These are phyloP conservation scores for Pachyuromys duprasi DNA, from an alignment of 2,797 vertebrate species.

Conservation along the genomic window DNA sequence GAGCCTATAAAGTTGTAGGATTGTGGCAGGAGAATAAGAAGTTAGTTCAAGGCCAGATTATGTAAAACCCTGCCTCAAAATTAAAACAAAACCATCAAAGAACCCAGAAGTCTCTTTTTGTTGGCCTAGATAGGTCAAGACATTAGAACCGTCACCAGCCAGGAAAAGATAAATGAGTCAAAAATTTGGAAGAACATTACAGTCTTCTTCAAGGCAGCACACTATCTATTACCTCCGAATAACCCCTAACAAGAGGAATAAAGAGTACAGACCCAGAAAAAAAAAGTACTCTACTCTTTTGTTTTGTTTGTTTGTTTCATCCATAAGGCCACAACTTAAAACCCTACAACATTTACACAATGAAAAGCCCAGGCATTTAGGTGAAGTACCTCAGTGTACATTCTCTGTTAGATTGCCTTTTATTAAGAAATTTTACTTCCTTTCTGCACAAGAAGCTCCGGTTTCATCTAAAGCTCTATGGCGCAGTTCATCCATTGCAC, in stretches of 20 bases:
- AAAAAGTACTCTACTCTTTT: not conserved
- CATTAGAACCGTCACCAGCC: not conserved
- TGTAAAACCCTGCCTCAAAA: not conserved
- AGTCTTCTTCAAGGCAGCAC: not conserved
- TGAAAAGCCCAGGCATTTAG: not conserved
- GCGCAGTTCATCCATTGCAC: slow-evolving; percentile 59
- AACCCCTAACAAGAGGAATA: not conserved
- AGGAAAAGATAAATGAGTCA: slow-evolving; percentile 27
- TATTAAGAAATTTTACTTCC: slow-evolving; percentile 62
- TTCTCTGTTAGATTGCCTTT: slow-evolving; percentile 40
- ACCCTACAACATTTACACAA: not conserved
- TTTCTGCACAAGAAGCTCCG: slow-evolving; percentile 15
- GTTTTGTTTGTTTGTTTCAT: not conserved
- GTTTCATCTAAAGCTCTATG: slow-evolving; percentile 60
- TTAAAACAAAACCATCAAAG: not conserved
- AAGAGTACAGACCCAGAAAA: slow-evolving; percentile 34
- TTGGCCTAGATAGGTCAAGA: slow-evolving; percentile 12
- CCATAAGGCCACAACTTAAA: slow-evolving; percentile 5
- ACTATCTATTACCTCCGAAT: not conserved
- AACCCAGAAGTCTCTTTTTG: not conserved
- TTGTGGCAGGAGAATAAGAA: not conserved
- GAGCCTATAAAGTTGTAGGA: not conserved
- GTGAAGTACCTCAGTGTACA: slow-evolving; percentile 6
- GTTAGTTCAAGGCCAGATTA: not conserved
- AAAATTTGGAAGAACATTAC: not conserved